A percentile compares a stretch with the other conserved stretches of the same genome.
Conservation (phyloP, 2,797 vertebrate genomes). For the Carcharodon carcharias region DNA sequence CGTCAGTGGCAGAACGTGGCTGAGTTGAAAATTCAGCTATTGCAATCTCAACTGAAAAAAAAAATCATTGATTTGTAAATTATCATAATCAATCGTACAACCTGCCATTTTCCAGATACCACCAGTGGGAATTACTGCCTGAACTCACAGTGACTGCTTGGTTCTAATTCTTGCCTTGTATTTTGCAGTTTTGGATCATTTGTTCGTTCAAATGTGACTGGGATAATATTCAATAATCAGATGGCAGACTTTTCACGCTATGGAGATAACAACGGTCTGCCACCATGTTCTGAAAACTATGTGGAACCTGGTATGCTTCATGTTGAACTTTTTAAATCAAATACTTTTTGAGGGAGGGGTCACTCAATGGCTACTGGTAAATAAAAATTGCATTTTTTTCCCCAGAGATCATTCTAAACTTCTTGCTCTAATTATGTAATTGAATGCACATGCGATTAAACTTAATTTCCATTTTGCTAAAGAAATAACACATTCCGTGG, state of each 20-base stretch:
- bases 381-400: not conserved
- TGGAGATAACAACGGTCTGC: not conserved
- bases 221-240: slow-evolving; percentile 32
- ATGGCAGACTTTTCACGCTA: slow-evolving; percentile 8
- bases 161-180: no score
- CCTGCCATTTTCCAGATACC: not conserved
- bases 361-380: not conserved
- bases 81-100: not conserved
- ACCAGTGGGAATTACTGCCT: not conserved
- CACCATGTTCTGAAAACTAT: slow-evolving; percentile 15
- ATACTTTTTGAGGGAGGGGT: not conserved
- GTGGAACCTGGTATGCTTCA: not conserved
- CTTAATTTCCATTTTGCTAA: not conserved
- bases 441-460: not conserved
- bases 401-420: not conserved
- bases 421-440: not conserved
- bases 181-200: slow-evolving; percentile 22
- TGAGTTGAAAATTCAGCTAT: not conserved
- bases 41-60: not conserved
- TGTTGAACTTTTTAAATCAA: not conserved
- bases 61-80: not conserved
- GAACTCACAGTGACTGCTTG: not conserved
- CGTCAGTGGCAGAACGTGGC: not conserved
- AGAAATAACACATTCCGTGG: not conserved
- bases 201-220: slow-evolving; percentile 7